Conservation (phyloP, 2,113 vertebrate species). For the Paramisgurnus dabryanus region DNA sequence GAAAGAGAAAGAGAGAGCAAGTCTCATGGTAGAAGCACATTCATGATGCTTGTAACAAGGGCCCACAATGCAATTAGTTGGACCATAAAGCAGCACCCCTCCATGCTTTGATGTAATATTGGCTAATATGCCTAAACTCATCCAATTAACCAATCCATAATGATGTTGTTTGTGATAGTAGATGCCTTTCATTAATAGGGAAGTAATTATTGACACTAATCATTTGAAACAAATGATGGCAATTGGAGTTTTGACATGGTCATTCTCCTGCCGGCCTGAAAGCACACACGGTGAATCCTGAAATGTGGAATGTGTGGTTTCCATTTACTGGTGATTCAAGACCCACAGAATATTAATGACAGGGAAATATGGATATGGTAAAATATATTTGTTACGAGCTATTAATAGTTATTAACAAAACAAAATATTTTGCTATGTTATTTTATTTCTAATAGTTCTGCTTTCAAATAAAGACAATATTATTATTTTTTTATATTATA, state of each 20-base stretch:
- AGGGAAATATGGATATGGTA: too few relatives aligned
- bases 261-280: background rate
- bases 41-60: constrained; percentile 14
- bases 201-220: constrained; percentile 44
- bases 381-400: too few relatives aligned
- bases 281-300: background rate
- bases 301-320: background rate
- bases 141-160: constrained; percentile 33
- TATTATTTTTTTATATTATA: too few relatives aligned
- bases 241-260: constrained; percentile 8
- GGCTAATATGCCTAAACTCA: constrained; percentile 36
- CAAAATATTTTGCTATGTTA: too few relatives aligned
- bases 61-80: constrained; percentile 29
- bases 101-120: constrained; percentile 27
- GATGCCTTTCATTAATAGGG: constrained; percentile 29
- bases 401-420: too few relatives aligned
- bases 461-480: too few relatives aligned
- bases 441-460: too few relatives aligned
- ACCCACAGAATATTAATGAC: background rate
- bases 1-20: background rate
- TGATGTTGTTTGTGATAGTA: constrained; percentile 19
- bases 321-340: background rate
- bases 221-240: constrained; percentile 37
- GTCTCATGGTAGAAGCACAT: background rate
- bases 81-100: constrained; percentile 27